phyloP scores from a whole-genome alignment of 2,888 invertebrate species.

The Arctia plantaginis region DNA sequence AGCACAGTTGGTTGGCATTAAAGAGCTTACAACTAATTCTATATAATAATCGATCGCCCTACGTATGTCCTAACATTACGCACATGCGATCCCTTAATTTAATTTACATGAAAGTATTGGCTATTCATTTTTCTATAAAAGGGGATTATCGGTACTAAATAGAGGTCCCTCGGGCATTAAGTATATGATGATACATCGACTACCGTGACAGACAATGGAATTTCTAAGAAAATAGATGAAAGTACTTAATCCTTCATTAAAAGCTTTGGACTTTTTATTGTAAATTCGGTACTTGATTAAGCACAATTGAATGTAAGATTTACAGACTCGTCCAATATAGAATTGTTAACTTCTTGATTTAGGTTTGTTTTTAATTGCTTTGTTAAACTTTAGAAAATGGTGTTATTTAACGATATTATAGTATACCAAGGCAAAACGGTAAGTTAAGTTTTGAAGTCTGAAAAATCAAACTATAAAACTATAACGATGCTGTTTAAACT shows the following conservation, averaged over 20 bases:
- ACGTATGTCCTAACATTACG: constrained; percentile 57
- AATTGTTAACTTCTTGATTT: background rate
- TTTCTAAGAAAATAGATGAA: background rate
- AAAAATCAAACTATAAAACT: too few species aligned
- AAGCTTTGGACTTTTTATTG: background rate
- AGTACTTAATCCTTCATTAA: background rate
- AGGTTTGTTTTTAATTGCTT: background rate
- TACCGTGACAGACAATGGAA: constrained; percentile 48
- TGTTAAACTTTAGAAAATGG: background rate
- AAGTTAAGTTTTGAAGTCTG: too few species aligned
- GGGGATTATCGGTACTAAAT: constrained; percentile 81
- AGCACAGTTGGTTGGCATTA: constrained; percentile 69
- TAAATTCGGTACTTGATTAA: background rate
- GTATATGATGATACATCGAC: constrained; percentile 67
- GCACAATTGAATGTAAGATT: background rate
- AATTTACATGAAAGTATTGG: constrained; percentile 82
- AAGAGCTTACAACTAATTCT: constrained; percentile 60
- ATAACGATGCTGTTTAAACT: too few species aligned
- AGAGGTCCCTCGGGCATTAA: constrained; percentile 76
- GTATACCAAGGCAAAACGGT: too few species aligned
- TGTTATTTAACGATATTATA: too few species aligned
- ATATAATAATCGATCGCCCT: constrained; percentile 67
- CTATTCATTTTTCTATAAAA: constrained; percentile 83
- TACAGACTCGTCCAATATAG: background rate
- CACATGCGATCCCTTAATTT: constrained; percentile 75